Evolutionary conservation across 2,113 vertebrate species (phyloP).

Genomic region (Urocolius indicus): DNA sequence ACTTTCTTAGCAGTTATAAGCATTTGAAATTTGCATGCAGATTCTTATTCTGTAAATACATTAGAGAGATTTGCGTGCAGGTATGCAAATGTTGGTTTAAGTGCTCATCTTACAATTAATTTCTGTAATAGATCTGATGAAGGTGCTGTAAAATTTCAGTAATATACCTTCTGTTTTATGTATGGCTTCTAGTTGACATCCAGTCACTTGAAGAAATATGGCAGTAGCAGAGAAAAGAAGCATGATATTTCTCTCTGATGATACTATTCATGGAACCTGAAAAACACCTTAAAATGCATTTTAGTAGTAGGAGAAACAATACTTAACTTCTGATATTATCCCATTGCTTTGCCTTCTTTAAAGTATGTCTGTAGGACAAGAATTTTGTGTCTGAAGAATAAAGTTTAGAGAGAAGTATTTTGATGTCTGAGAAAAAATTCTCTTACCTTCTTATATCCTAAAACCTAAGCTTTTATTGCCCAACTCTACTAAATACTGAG

Average conservation of each 20-base stretch:
- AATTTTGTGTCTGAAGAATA: neutral
- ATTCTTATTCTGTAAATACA: neutral
- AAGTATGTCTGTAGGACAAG: neutral
- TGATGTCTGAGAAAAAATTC: neutral
- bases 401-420: neutral
- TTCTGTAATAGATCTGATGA: neutral
- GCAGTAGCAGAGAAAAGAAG: neutral
- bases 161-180: neutral
- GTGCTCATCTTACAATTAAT: constrained; percentile 6
- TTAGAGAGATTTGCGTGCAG: neutral
- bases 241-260: neutral
- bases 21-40: neutral
- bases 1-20: neutral
- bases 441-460: neutral
- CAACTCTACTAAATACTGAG: no score
- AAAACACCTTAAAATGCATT: neutral
- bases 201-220: neutral
- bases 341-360: neutral
- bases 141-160: constrained; percentile 20
- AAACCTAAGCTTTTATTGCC: neutral
- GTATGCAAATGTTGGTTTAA: neutral
- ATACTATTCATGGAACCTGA: neutral
- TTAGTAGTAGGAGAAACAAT: neutral
- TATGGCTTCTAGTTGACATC: neutral
- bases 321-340: neutral